These are phyloP conservation scores for Apis laboriosa DNA, from an alignment of 1,140 invertebrate species.

Conservation along the genomic window DNA sequence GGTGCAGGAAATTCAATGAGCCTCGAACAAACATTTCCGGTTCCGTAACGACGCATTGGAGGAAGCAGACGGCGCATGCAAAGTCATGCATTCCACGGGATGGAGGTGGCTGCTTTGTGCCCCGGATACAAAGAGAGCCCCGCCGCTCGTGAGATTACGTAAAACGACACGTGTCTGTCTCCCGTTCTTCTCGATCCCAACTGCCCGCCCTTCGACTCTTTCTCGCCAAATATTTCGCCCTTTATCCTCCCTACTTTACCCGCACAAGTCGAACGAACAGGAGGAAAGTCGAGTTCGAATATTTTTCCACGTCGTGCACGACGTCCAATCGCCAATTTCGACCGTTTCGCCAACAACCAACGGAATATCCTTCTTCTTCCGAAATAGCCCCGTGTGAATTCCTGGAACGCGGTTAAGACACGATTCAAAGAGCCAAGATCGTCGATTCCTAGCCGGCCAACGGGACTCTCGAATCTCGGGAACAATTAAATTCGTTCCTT, in stretches of 20 bases:
- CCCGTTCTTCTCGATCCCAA: slow-evolving; percentile 52
- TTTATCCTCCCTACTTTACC: slow-evolving; percentile 19
- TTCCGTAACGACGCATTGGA: slow-evolving; percentile 62
- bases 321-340: neutral
- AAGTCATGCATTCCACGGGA: slow-evolving; percentile 56
- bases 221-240: slow-evolving; percentile 20
- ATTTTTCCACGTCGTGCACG: neutral
- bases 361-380: neutral
- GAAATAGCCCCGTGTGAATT: neutral
- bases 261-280: neutral
- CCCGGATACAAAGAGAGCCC: slow-evolving; percentile 52
- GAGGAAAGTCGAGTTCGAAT: neutral
- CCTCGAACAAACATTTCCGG: slow-evolving; percentile 63
- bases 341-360: neutral
- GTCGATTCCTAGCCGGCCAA: neutral
- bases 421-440: neutral
- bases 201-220: slow-evolving; percentile 28
- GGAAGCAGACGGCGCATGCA: slow-evolving; percentile 57
- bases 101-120: slow-evolving; percentile 52
- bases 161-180: slow-evolving; percentile 63
- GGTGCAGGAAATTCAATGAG: slow-evolving; percentile 60
- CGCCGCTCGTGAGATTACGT: slow-evolving; percentile 52
- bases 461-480: neutral
- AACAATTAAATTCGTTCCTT: neutral
- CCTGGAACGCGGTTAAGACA: neutral